Conservation (phyloP, 2,113 vertebrate genomes). For the Macquaria australasica region DNA sequence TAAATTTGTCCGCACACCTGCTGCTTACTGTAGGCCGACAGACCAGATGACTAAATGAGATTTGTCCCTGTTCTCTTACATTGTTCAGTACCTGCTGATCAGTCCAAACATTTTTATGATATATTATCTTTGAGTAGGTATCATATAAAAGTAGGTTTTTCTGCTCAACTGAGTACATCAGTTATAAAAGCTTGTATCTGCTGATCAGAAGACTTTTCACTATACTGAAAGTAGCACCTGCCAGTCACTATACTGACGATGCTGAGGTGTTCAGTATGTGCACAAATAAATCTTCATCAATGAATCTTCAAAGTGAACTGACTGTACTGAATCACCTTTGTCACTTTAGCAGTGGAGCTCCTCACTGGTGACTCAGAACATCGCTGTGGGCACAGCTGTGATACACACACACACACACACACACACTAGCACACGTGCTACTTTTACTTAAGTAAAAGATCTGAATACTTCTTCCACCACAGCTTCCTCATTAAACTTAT, state of each 20-base stretch:
- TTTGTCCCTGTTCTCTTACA: neutral
- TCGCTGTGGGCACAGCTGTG: too few relatives aligned
- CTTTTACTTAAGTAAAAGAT: too few relatives aligned
- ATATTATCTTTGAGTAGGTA: neutral
- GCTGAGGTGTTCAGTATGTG: neutral
- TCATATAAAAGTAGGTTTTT: neutral
- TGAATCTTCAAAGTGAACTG: too few relatives aligned
- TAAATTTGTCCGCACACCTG: constrained; percentile 14
- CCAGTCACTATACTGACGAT: neutral
- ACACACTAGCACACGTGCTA: too few relatives aligned
- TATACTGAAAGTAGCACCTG: neutral
- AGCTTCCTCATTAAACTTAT: too few relatives aligned
- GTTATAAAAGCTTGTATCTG: neutral
- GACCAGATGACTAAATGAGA: neutral
- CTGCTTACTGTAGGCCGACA: constrained; percentile 8
- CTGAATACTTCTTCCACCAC: too few relatives aligned
- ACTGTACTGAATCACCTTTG: too few relatives aligned
- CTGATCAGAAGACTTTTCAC: neutral
- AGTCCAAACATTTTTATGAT: neutral
- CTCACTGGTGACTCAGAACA: too few relatives aligned
- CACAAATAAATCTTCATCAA: too few relatives aligned
- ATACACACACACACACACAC: too few relatives aligned
- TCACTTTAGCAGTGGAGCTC: too few relatives aligned
- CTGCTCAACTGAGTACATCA: neutral
- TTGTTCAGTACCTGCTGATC: neutral